Evolutionary conservation across 2,797 vertebrate genomes (phyloP).

Genomic region (Anguilla obscura): DNA sequence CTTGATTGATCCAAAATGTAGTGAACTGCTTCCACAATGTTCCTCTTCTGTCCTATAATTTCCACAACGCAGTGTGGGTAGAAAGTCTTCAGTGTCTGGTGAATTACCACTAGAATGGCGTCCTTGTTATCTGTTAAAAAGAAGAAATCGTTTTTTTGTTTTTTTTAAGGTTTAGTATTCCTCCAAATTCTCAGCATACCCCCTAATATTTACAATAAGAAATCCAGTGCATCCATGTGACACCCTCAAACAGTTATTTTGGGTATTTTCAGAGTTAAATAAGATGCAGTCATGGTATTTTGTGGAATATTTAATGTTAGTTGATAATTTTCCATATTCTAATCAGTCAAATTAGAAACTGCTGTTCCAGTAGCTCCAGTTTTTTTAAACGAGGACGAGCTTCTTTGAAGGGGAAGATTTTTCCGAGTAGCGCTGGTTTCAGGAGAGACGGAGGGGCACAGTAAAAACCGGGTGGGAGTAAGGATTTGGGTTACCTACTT

Average conservation of each 20-base stretch:
- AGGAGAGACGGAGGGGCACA: background rate
- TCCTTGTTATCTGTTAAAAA: slow-evolving; percentile 42
- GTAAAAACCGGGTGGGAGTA: background rate
- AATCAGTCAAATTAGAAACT: background rate
- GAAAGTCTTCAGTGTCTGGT: slow-evolving; percentile 33
- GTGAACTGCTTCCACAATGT: background rate
- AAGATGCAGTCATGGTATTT: background rate
- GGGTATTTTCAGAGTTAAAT: background rate
- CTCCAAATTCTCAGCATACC: background rate
- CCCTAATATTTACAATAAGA: background rate
- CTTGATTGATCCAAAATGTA: slow-evolving; percentile 48
- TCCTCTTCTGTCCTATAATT: accelerated
- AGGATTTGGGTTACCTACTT: background rate
- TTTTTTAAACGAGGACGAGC: too few relatives aligned
- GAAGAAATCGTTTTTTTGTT: background rate
- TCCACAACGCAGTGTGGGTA: accelerated
- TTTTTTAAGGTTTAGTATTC: background rate
- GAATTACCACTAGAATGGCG: slow-evolving; percentile 61
- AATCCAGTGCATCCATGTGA: background rate
- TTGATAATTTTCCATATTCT: background rate
- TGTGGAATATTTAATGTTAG: background rate
- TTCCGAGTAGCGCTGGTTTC: background rate
- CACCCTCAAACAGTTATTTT: background rate
- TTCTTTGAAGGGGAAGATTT: too few relatives aligned
- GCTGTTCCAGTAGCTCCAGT: background rate